Base-by-base conservation (phyloP, 2,888 invertebrate genomes). In the Coecobrya sp. region DNA sequence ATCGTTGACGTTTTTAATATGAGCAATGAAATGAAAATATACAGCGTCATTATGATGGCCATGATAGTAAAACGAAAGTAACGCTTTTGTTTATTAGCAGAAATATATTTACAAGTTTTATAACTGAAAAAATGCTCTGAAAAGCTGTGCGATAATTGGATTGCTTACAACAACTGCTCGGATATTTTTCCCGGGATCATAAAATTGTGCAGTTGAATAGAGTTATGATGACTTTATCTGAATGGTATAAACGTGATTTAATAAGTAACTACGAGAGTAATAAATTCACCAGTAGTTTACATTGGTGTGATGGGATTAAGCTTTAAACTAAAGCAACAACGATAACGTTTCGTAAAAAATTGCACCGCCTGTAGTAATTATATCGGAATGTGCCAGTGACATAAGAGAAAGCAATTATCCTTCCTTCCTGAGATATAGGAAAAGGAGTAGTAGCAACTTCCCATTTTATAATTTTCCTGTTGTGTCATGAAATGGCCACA, bases 401-500 rank as follows among this genome's bases (percentile, higher is more conserved):
- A 45, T 49, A 76, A n/a, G 25, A 8, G 8, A 22, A 49, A 76
- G 42, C n/a, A 36, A n/a, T 30, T 11, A 30, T 73, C 42, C 73
- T 49, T 49, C 11, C 49, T 76, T 76, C 76, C 45, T 76, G 42
- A n/a, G 25, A 22, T 19, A 73, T 42, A 73, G 76, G 49, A 45
- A 49, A 76, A 76, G 76, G 49, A 76, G 76, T 13, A 70, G n/a
- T 25, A 81, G 19, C 52, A n/a, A 81, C 19, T 81, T 81, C 16
- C n/a, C 22, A 81, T 19, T 59, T 22, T 19, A 10, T 36, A 81
- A 55, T 81, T 30, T 55, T 81, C 68, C 36, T 59, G 55, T 55
- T 81, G 55, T 81, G 81, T 81, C 81, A 81, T 81, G 81, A 81
- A 96, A 98, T 98, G 98, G 98, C 98, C 97, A 98, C 98, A 96